Percentiles rank a stretch among this genome's conserved stretches.
Conservation (phyloP, 1,140 invertebrate genomes). For the Hycleus phaleratus region DNA sequence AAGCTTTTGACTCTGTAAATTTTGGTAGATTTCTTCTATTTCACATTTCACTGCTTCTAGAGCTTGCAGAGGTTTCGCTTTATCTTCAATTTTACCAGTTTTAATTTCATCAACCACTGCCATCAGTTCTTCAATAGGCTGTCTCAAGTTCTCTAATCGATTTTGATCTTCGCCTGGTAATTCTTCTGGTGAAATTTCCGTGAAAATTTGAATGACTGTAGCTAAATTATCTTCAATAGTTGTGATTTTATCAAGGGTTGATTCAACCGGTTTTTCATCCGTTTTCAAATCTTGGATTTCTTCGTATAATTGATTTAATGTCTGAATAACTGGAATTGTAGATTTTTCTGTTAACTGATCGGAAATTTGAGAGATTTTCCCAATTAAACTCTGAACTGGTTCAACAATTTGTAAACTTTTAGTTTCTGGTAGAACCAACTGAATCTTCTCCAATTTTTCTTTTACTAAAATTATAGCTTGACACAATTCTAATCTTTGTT, state of each 20-base stretch:
- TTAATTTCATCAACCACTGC: conserved; percentile 4
- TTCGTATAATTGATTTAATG: not conserved
- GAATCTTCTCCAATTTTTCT: not conserved
- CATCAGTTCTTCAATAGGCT: conserved; percentile 13
- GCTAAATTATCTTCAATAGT: not conserved
- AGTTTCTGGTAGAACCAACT: not conserved
- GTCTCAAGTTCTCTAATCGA: not conserved
- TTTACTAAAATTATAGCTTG: conserved; percentile 1
- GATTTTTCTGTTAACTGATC: too few species aligned
- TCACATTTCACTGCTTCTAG: not conserved
- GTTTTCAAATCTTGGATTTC: not conserved
- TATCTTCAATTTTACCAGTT: not conserved
- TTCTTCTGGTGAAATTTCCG: not conserved
- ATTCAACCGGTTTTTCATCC: too few species aligned
- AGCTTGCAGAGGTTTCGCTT: not conserved
- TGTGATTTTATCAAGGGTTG: not conserved
- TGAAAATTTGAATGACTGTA: not conserved
- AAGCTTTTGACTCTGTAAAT: too few species aligned
- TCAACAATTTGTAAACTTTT: not conserved
- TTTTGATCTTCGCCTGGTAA: not conserved
- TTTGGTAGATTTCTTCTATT: not conserved
- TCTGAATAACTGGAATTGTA: too few species aligned
- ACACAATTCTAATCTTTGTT: not conserved
- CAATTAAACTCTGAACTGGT: not conserved
- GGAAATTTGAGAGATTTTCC: not conserved